Evolutionary conservation across 1,140 invertebrate species (phyloP).

Genomic region (Tetragnatha versicolor): DNA sequence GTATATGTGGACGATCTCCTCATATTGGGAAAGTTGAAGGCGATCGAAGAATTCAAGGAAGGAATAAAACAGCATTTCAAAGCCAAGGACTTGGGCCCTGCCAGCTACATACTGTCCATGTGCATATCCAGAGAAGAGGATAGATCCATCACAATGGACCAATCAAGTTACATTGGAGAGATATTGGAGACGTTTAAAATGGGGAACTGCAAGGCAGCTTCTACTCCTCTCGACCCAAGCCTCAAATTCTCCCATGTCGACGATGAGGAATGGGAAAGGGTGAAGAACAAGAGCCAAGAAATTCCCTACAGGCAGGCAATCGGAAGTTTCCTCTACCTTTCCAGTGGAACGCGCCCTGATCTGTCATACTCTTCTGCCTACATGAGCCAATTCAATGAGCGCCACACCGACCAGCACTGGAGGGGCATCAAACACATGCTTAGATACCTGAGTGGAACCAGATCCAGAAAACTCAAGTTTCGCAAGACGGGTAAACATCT

Average conservation of each 20-base stretch:
- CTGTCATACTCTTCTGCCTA: conserved; percentile 64
- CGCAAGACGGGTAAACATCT: background rate
- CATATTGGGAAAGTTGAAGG: conserved; percentile 23
- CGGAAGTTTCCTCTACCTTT: conserved; percentile 63
- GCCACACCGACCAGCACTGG: conserved; percentile 55
- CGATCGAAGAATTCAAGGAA: conserved; percentile 53
- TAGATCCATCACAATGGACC: conserved; percentile 22
- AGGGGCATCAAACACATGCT: conserved; percentile 60
- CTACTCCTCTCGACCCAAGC: conserved; percentile 60
- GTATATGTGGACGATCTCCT: conserved; percentile 54
- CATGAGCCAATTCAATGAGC: conserved; percentile 64
- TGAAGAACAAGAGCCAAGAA: conserved; percentile 6
- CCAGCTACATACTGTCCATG: background rate
- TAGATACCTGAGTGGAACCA: conserved; percentile 58
- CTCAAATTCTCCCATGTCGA: background rate
- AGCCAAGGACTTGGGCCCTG: conserved; percentile 8
- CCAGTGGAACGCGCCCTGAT: conserved; percentile 64
- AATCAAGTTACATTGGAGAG: conserved; percentile 42
- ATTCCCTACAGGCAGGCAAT: conserved; percentile 57
- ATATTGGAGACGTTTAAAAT: conserved; percentile 59
- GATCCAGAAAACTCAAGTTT: conserved; percentile 22
- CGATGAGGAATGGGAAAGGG: conserved; percentile 25
- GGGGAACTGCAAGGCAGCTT: conserved; percentile 58
- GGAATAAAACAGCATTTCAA: conserved; percentile 45
- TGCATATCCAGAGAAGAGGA: background rate